Base-by-base conservation (phyloP, 1,140 invertebrate genomes). In the Rhysida immarginata region DNA sequence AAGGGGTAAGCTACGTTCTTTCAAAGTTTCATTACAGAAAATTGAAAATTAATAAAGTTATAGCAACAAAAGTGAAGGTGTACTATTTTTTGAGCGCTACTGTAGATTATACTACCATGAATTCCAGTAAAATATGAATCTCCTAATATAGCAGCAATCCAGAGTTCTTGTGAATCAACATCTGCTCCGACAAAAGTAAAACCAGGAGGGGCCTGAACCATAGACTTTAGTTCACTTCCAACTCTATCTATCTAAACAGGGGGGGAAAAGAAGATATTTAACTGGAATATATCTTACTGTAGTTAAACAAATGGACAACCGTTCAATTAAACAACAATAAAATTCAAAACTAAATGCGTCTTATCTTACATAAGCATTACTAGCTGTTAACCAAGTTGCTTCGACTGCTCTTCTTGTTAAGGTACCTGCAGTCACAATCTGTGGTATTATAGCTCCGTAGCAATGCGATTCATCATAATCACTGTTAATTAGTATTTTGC, bases 161-260 rank as follows among this genome's bases (percentile, higher is more conserved):
- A 99, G 2, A 99, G 71, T 73, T 99, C 96, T 74, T 99, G 87
- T 2, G 95, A 97, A 69, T 99, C 96, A 0, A 99, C 96, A 76
- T 99, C 96, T 45, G 96, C 96, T 1, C 96, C 96, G 1, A 99
- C 89, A 64, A 99, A 85, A 64, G 78, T 79, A 69, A 88, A 94
- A 0, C 87, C 86, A 2, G 81, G 78, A 3, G 93, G 93, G 2
- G 89, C 82, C 71, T 96, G 91, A 43, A 99, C 80, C 85, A 99
- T 95, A 0, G 86, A 79, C 59, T 95, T 81, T 52, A 99, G 71
- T 67, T 98, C 95, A 23, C 92, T 96, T 1, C 96, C 96, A 25
- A 99, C 78, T 48, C 94, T 77, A 67, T 96, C 89, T 1, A 64
- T 56, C 70, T 74, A 59, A 23, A 57, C 26, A 46, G 60, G 61